Base-by-base conservation (phyloP, 64 coral and sea anemone species). In the Astreopora myriophthalma region DNA sequence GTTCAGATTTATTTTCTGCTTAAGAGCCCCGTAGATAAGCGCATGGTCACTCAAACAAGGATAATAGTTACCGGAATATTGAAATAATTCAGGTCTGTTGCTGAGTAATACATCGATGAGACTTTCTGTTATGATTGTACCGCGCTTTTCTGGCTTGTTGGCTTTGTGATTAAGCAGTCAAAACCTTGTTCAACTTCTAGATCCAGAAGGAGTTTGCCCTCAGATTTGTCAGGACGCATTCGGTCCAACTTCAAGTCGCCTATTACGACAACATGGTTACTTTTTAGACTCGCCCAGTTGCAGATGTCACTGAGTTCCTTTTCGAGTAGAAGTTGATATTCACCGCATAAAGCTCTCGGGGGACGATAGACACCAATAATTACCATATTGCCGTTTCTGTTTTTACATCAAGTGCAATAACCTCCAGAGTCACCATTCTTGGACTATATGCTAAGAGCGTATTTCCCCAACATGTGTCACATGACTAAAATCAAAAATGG, bases 1-100 rank as follows among this genome's bases (percentile, higher is more conserved):
- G 28, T 62, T 57, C 27, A 78, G 69, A 79, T 95, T 84, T 71
- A 95, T 83, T 71, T 71, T 89, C n/a, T 80, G 23, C 28, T 86
- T 65, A 13, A 89, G 3, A 1, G 85, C 31, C 13, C 86, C 55
- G 11, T 64, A 79, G 40, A 79, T 68, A 13, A 79, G 58, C 8
- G 72, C 55, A 23, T 89, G 87, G 48, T 89, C 87, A 48, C 73
- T 89, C 12, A 89, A 13, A 20, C 48, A 11, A 26, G 75, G 52
- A 44, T 69, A 36, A n/a, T 86, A 69, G 13, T 68, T 68, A 14
- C 62, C 19, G 60, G 10, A 25, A n/a, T n/a, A n/a, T 14, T 40
- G 60, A 20, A 40, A 40, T 3, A 86, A 39, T 25, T 86, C 32
- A 69, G 83, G 85, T 48, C 69, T 87, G 20, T 87, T 87, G 27